Conservation (phyloP, 2,113 vertebrate genomes). For the Plotosus lineatus region DNA sequence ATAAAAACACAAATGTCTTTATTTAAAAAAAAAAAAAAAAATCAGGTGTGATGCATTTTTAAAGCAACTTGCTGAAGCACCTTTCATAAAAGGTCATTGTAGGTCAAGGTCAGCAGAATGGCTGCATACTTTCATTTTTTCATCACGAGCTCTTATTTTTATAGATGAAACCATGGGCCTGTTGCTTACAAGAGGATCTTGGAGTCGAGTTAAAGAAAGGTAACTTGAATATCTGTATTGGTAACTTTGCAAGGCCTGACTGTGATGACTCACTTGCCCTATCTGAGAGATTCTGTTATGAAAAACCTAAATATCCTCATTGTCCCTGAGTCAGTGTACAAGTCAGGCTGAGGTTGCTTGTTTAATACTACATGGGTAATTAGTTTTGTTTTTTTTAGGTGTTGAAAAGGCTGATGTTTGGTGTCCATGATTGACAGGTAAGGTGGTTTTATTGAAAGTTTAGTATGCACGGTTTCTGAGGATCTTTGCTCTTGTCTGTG, state of each 20-base stretch:
- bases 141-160: background rate
- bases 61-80: too few relatives aligned
- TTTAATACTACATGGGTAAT: too few relatives aligned
- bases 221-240: background rate
- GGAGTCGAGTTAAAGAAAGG: background rate
- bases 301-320: constrained; percentile 59
- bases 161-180: background rate
- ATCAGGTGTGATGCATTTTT: too few relatives aligned
- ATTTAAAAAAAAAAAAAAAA: too few relatives aligned
- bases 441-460: accelerated
- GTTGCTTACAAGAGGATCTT: background rate
- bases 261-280: constrained; percentile 64
- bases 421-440: background rate
- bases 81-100: too few relatives aligned
- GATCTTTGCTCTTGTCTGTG: constrained; percentile 57
- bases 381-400: background rate
- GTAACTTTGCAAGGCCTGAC: background rate
- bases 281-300: constrained; percentile 76
- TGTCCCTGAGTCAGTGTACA: constrained; percentile 67
- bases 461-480: constrained; percentile 52
- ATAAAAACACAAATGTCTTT: too few relatives aligned
- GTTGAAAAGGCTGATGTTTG: background rate
- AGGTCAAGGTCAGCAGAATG: too few relatives aligned
- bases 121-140: too few relatives aligned
- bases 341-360: too few relatives aligned